Evolutionary conservation across 2,113 vertebrate genomes (phyloP).

Genomic region (Acanthochromis polyacanthus): DNA sequence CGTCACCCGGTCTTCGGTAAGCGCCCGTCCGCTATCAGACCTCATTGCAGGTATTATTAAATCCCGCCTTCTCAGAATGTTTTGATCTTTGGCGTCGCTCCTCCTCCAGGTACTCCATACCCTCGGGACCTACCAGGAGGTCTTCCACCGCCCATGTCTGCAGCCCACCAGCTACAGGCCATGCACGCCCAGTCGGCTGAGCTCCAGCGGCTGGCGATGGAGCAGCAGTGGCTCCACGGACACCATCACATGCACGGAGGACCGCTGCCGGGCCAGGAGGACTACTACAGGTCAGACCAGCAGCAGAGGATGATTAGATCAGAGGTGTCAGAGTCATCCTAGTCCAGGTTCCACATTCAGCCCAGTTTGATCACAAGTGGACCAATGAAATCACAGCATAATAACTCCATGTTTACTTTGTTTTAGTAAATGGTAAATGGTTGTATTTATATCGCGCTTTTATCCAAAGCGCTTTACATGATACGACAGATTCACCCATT

Average conservation of each 20-base stretch:
- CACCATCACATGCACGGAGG: constrained; percentile 98
- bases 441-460: too few relatives aligned
- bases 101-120: constrained; percentile 90
- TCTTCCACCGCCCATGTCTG: constrained; percentile 95
- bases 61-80: background rate
- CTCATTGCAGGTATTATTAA: background rate
- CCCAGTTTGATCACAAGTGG: too few relatives aligned
- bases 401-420: too few relatives aligned
- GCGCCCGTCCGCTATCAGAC: constrained; percentile 27
- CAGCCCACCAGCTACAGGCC: constrained; percentile 97
- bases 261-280: constrained; percentile 96
- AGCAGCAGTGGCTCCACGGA: constrained; percentile 97
- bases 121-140: constrained; percentile 92
- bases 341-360: too few relatives aligned
- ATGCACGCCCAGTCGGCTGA: constrained; percentile 99
- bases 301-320: background rate
- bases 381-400: too few relatives aligned
- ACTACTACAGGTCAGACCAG: constrained; percentile 94
- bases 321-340: too few relatives aligned
- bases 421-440: too few relatives aligned
- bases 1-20: constrained; percentile 97
- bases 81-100: background rate
- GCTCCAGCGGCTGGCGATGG: constrained; percentile 97
- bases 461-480: too few relatives aligned
- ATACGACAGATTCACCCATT: too few relatives aligned